These are phyloP conservation scores for Phortica variegata DNA, from an alignment of 1,140 invertebrate genomes.

Conservation along the genomic window DNA sequence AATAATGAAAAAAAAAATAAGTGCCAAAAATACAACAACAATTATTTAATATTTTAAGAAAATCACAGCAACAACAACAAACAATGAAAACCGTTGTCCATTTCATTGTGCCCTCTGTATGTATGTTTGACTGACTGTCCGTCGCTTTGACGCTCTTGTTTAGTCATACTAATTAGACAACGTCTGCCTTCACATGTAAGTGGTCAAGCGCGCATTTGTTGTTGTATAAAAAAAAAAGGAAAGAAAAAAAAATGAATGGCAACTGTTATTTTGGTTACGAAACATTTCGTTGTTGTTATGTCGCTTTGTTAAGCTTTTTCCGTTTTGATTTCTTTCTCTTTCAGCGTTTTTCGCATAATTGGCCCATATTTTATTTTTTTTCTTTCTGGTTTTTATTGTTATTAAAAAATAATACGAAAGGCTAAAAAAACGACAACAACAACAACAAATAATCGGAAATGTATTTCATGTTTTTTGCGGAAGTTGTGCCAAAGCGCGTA, in stretches of 20 bases:
- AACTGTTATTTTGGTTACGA: slow-evolving; percentile 50
- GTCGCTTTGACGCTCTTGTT: slow-evolving; percentile 7
- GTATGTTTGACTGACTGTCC: slow-evolving; percentile 21
- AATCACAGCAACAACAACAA: slow-evolving; percentile 16
- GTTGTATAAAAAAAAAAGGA: no score
- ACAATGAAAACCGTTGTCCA: slow-evolving; percentile 14
- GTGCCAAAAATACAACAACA: slow-evolving; percentile 42
- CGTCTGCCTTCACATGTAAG: background rate
- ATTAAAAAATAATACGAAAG: no score
- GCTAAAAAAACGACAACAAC: no score
- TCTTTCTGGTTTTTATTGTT: no score
- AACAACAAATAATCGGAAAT: slow-evolving; percentile 28
- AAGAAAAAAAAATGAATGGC: slow-evolving; percentile 16
- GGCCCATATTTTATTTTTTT: slow-evolving; percentile 38
- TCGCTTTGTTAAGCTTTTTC: slow-evolving; percentile 5
- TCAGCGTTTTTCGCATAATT: slow-evolving; percentile 41
- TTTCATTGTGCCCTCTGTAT: no score
- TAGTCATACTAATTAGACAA: background rate
- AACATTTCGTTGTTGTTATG: slow-evolving; percentile 18
- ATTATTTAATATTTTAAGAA: no score
- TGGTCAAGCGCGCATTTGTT: background rate
- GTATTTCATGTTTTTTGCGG: slow-evolving; percentile 14
- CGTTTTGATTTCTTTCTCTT: slow-evolving; percentile 27
- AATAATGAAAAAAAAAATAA: no score
- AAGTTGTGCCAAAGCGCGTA: no score